Conservation (phyloP, 2,888 invertebrate species). For the Andrena haemorrhoa region DNA sequence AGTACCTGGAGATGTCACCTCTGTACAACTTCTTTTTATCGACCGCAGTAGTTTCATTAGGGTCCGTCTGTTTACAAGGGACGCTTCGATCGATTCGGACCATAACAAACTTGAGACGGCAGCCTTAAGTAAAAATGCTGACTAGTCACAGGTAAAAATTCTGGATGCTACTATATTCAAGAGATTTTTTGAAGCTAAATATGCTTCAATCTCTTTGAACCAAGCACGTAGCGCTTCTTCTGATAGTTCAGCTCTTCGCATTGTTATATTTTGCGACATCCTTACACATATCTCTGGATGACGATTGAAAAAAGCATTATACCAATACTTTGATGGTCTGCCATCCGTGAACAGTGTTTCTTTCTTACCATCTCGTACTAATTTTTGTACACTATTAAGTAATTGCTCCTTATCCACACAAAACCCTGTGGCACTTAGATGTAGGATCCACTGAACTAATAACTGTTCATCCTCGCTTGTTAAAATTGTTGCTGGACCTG, state of each 20-base stretch:
- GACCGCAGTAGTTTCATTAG: no score
- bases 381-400: no score
- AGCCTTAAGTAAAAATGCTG: not conserved
- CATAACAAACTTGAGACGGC: no score
- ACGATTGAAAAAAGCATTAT: slow-evolving; percentile 49
- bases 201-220: slow-evolving; percentile 51
- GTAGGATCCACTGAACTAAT: slow-evolving; percentile 54
- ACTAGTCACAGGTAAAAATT: slow-evolving; percentile 1
- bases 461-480: slow-evolving; percentile 47
- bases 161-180: not conserved
- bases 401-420: no score
- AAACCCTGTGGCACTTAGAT: no score
- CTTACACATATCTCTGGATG: slow-evolving; percentile 27
- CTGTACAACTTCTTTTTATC: no score
- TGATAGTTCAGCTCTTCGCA: not conserved
- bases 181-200: slow-evolving; percentile 32
- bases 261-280: not conserved
- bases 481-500: slow-evolving; percentile 53
- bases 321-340: not conserved
- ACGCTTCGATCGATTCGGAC: no score
- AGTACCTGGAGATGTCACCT: no score
- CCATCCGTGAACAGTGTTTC: not conserved
- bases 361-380: no score
- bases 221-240: not conserved
- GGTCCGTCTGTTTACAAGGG: no score